phyloP scores from a whole-genome alignment of 2,888 invertebrate species.

The Galerucella pusilla region DNA sequence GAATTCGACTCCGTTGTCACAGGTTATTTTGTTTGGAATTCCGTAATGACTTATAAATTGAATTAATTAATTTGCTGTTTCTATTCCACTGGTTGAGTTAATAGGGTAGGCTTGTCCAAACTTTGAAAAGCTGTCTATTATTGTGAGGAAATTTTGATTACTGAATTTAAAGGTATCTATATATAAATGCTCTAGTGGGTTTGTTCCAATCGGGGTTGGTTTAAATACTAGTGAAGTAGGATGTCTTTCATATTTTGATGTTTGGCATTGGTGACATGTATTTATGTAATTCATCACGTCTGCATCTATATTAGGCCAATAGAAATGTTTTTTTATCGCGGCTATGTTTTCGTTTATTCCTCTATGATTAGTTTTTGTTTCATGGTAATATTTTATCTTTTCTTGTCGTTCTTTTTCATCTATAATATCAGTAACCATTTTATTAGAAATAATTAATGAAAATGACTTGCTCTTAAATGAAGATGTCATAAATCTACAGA shows the following conservation, averaged over 20 bases:
- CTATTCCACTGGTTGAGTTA: slow-evolving; percentile 10
- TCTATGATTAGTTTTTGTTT: slow-evolving; percentile 40
- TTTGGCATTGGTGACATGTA: too few species aligned
- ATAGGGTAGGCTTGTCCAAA: slow-evolving; percentile 12
- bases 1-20: neutral
- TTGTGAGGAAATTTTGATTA: slow-evolving; percentile 8
- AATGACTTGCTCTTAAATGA: slow-evolving; percentile 8
- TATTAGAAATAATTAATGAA: slow-evolving; percentile 3
- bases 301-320: too few species aligned
- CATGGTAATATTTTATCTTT: slow-evolving; percentile 38
- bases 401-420: slow-evolving; percentile 31
- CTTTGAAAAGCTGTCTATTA: slow-evolving; percentile 9
- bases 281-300: too few species aligned
- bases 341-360: too few species aligned
- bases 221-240: slow-evolving; percentile 38
- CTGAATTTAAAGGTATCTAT: slow-evolving; percentile 14
- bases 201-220: slow-evolving; percentile 20
- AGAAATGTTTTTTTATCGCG: too few species aligned
- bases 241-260: neutral
- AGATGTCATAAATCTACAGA: too few species aligned
- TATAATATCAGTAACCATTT: slow-evolving; percentile 16
- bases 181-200: slow-evolving; percentile 21
- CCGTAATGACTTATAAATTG: slow-evolving; percentile 8
- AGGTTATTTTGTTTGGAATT: neutral
- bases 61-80: slow-evolving; percentile 17